Conservation (phyloP, 2,888 invertebrate genomes). For the Adelognathus sp. region DNA sequence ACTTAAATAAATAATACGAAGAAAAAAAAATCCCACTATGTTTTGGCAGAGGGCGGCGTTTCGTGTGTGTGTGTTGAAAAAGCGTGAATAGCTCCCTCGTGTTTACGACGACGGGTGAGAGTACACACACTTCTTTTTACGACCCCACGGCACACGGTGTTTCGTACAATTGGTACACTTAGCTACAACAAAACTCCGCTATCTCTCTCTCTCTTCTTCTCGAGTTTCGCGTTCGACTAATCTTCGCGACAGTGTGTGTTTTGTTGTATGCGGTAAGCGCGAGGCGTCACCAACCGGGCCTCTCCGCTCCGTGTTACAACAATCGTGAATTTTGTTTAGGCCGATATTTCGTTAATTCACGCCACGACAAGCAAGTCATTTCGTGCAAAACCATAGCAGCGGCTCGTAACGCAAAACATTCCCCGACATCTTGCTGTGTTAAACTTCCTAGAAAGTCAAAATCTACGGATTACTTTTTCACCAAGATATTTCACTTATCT, state of each 20-base stretch:
- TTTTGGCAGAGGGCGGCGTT: too few relatives aligned
- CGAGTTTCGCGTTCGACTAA: too few relatives aligned
- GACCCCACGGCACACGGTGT: too few relatives aligned
- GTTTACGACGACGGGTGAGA: not conserved
- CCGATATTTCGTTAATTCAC: conserved; percentile 70
- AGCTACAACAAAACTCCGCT: too few relatives aligned
- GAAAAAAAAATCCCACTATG: not conserved
- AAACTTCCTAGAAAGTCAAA: conserved; percentile 75
- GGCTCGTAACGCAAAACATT: conserved; percentile 76
- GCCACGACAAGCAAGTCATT: conserved; percentile 76
- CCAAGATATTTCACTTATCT: too few relatives aligned
- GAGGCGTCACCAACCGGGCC: not conserved
- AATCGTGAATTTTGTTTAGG: conserved; percentile 72
- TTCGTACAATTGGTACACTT: too few relatives aligned
- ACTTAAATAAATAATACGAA: too few relatives aligned
- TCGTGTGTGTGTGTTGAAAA: too few relatives aligned
- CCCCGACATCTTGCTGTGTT: conserved; percentile 79
- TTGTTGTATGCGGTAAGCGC: too few relatives aligned
- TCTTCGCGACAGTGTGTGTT: too few relatives aligned
- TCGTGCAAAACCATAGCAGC: conserved; percentile 68
- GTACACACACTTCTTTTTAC: not conserved
- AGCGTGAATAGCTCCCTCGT: too few relatives aligned
- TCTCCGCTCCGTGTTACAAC: conserved; percentile 52
- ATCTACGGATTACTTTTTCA: conserved; percentile 25
- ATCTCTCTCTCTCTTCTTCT: not conserved